These are phyloP conservation scores for Bos indicus DNA, from an alignment of 2,113 vertebrate species.

Conservation along the genomic window DNA sequence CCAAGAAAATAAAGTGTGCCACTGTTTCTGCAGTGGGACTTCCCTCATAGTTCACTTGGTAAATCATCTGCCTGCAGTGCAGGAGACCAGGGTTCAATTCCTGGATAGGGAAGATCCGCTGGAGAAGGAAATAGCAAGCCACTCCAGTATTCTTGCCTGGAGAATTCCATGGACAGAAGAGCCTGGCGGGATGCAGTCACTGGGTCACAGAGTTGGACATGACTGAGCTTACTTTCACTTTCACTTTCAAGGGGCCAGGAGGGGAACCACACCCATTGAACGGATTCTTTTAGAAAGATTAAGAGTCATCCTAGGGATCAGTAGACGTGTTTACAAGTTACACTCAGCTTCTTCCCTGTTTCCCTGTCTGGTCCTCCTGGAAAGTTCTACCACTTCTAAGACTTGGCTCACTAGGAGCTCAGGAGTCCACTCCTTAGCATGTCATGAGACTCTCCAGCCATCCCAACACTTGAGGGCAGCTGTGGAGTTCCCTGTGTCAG, in stretches of 20 bases:
- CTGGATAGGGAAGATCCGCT: neutral
- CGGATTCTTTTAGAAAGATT: neutral
- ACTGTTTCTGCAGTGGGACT: neutral
- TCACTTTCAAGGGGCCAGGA: too few relatives aligned
- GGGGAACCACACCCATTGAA: too few relatives aligned
- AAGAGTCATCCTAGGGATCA: neutral
- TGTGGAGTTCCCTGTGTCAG: neutral
- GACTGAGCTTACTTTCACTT: too few relatives aligned
- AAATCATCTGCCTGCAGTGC: neutral
- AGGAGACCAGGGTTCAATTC: neutral
- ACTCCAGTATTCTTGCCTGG: neutral
- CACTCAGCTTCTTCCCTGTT: neutral
- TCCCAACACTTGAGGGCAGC: neutral
- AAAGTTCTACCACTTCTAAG: neutral
- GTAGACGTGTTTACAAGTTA: neutral
- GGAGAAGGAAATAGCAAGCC: neutral
- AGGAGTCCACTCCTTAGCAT: neutral
- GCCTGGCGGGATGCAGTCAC: too few relatives aligned
- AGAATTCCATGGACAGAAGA: neutral
- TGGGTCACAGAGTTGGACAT: rapidly evolving
- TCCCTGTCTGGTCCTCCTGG: neutral
- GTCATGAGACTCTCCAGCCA: neutral
- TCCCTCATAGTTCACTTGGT: neutral
- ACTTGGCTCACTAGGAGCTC: neutral
- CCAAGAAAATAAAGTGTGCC: neutral